Evolutionary conservation across 2,888 invertebrate genomes (phyloP), one percentile per base, ranked within the genome.

Genomic region (Hedya salicella): DNA sequence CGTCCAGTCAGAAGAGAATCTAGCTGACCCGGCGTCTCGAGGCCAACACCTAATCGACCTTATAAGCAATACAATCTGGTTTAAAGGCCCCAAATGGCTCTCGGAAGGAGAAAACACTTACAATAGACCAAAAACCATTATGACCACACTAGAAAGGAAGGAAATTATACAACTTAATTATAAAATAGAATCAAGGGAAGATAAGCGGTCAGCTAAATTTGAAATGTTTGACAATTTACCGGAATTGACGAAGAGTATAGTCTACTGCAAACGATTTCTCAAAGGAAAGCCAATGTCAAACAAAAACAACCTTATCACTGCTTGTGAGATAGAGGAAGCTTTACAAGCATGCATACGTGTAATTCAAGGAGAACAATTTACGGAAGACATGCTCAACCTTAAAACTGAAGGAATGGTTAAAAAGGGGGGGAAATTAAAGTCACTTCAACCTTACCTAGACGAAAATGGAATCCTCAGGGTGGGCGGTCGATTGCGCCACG

Each of bases 401-500:
- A 50, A 48, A n/a, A 56, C 30, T 56, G 50, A 1, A 36, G 14
- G 30, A 48, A 54, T 50, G 40, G 69, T 42, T 70, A 69, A 14
- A 54, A 46, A 30, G 67, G 3, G 61, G 0, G 71, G 70, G 14
- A 36, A 1, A 17, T 21, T 77, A 36, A 68, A 68, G 62, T 60
- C 71, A 1, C 44, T 77, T 1, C 68, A 68, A 36, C 74, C 74
- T 13, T 75, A 66, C 62, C 39, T 76, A 2, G 73, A 73, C 50
- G 46, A 57, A 3, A 21, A 67, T 1, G 11, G 13, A 2, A 60
- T 70, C 17, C 67, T 77, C 53, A 74, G 74, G 71, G 75, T 76
- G 44, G 73, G 74, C 53, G 75, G 76, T 21, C 52, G 74, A 9
- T 19, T 76, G 13, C 62, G 68, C 21, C 30, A 69, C 17, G 62